Percentiles rank a stretch among this genome's conserved stretches.
Evolutionary conservation across 1,140 invertebrate species (phyloP).

Genomic region (Saccostrea echinata): DNA sequence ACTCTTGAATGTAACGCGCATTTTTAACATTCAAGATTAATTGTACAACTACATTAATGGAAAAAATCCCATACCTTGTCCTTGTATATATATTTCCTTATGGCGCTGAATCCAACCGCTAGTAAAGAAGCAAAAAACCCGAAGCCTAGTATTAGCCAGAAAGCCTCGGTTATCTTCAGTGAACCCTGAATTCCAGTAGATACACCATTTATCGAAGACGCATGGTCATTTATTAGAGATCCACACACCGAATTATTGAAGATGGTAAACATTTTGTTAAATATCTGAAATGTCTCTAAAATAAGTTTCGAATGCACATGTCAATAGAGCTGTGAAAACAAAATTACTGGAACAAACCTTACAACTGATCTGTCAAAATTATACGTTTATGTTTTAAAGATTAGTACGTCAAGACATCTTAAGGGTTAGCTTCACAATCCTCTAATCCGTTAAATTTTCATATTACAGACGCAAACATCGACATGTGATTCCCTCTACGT

Average conservation of each 20-base stretch:
- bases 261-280: background rate
- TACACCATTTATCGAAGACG: background rate
- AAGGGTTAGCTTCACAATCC: background rate
- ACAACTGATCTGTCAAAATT: too few species aligned
- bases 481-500: background rate
- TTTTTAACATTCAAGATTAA: too few species aligned
- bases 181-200: conserved; percentile 59
- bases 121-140: conserved; percentile 67
- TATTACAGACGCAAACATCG: background rate
- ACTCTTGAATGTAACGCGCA: too few species aligned
- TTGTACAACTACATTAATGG: background rate
- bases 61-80: conserved; percentile 60
- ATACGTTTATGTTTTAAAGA: too few species aligned
- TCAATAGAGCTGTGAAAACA: too few species aligned
- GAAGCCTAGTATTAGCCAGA: conserved; percentile 66
- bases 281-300: background rate
- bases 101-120: conserved; percentile 65
- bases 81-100: conserved; percentile 69
- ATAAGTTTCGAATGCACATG: background rate
- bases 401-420: too few species aligned
- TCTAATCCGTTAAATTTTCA: background rate
- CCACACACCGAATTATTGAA: background rate
- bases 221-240: background rate
- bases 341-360: background rate
- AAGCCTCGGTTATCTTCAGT: conserved; percentile 64